Conservation (phyloP, 1,140 invertebrate species). For the Amphibalanus amphitrite region DNA sequence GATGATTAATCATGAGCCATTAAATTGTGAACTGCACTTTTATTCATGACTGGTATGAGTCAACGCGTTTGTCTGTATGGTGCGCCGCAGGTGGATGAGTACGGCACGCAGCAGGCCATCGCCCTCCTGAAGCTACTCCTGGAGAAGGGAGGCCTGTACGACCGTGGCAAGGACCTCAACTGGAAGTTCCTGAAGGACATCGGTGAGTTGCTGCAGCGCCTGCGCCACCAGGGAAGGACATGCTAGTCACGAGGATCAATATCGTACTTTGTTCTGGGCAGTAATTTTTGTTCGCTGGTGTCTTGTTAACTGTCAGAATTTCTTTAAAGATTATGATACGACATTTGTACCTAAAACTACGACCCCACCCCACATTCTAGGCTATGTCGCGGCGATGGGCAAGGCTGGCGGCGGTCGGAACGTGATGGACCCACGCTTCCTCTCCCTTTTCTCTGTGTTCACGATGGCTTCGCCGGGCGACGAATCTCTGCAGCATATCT, state of each 20-base stretch:
- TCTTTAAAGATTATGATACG: too few relatives aligned
- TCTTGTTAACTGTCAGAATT: too few relatives aligned
- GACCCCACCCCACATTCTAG: conserved; percentile 25
- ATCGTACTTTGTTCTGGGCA: too few relatives aligned
- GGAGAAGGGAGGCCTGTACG: conserved; percentile 69
- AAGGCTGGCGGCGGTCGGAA: conserved; percentile 67
- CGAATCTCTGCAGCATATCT: neutral
- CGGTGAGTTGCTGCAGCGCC: conserved; percentile 23
- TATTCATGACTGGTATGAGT: too few relatives aligned
- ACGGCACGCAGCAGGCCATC: conserved; percentile 83
- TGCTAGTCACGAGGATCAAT: too few relatives aligned
- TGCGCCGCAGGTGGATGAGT: conserved; percentile 41
- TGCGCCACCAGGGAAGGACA: too few relatives aligned
- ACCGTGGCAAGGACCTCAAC: conserved; percentile 68
- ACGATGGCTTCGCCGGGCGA: conserved; percentile 24
- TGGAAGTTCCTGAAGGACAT: conserved; percentile 78
- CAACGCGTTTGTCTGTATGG: conserved; percentile 8
- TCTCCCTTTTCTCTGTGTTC: conserved; percentile 70
- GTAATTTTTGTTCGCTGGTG: too few relatives aligned
- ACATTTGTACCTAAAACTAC: too few relatives aligned
- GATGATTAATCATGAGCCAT: too few relatives aligned
- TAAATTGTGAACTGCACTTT: too few relatives aligned
- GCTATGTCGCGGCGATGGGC: conserved; percentile 61
- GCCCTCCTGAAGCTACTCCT: conserved; percentile 69
- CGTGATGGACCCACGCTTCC: conserved; percentile 71